Evolutionary conservation across 2,113 vertebrate species (phyloP).

Genomic region (Nothoprocta perdicaria): DNA sequence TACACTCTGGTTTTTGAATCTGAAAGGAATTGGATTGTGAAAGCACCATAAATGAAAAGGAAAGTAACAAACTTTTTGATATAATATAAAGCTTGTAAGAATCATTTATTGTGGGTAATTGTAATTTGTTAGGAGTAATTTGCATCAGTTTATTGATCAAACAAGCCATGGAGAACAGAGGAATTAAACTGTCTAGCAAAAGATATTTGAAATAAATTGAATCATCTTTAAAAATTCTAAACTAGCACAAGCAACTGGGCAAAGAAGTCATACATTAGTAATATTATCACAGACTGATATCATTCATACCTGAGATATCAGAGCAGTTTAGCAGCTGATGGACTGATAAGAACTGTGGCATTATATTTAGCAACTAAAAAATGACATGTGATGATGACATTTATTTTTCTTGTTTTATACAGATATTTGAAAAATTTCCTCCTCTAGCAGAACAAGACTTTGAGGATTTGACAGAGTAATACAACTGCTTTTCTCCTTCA

Average conservation of each 20-base stretch:
- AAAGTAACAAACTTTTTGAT: conserved; percentile 18
- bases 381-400: not conserved
- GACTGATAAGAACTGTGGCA: not conserved
- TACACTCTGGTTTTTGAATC: conserved; percentile 9
- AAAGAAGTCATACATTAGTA: not conserved
- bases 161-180: not conserved
- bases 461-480: not conserved
- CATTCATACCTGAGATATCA: not conserved
- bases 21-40: conserved; percentile 22
- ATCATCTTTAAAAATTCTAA: conserved; percentile 29
- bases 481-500: not conserved
- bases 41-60: not conserved
- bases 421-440: not conserved
- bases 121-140: conserved; percentile 50
- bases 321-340: not conserved
- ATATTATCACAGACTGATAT: not conserved
- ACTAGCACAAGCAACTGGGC: conserved; percentile 9
- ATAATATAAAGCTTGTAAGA: conserved; percentile 20
- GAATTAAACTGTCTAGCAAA: conserved; percentile 19
- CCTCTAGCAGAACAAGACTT: not conserved
- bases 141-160: conserved; percentile 67
- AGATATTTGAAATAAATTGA: conserved; percentile 26
- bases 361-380: not conserved
- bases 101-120: conserved; percentile 39
- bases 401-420: not conserved